phyloP scores from a whole-genome alignment of 2,113 vertebrate species.

The Epinephelus moara region DNA sequence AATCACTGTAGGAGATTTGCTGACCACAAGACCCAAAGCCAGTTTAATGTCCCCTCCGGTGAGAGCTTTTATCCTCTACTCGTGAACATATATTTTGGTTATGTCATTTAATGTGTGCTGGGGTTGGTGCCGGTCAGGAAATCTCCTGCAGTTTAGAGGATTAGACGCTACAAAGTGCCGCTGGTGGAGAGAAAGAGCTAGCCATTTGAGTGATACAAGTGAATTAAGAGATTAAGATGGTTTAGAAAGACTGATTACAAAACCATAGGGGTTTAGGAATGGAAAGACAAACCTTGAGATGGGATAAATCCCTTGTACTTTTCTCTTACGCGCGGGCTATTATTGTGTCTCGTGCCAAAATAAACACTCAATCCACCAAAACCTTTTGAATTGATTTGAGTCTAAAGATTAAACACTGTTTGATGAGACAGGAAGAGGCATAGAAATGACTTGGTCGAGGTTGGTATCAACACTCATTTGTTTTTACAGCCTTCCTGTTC shows the following conservation, averaged over 20 bases:
- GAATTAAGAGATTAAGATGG: conserved; percentile 89
- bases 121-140: conserved; percentile 79
- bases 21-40: conserved; percentile 72
- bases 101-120: conserved; percentile 77
- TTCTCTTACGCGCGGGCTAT: conserved; percentile 70
- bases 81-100: conserved; percentile 73
- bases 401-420: conserved; percentile 48
- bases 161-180: conserved; percentile 85
- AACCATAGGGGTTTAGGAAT: conserved; percentile 85
- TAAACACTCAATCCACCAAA: conserved; percentile 29
- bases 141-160: conserved; percentile 86
- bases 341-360: conserved; percentile 66
- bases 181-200: conserved; percentile 80
- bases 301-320: conserved; percentile 82
- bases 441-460: conserved; percentile 8
- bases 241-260: conserved; percentile 88
- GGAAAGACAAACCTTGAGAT: conserved; percentile 84
- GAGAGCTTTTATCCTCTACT: conserved; percentile 71
- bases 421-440: not conserved
- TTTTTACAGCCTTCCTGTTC: not conserved
- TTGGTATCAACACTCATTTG: not conserved
- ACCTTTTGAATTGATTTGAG: conserved; percentile 64
- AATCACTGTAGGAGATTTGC: conserved; percentile 73
- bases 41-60: conserved; percentile 75
- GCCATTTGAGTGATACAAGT: conserved; percentile 86